phyloP scores from a whole-genome alignment of 2,888 invertebrate species.

The Aleiodes leptofemur region DNA sequence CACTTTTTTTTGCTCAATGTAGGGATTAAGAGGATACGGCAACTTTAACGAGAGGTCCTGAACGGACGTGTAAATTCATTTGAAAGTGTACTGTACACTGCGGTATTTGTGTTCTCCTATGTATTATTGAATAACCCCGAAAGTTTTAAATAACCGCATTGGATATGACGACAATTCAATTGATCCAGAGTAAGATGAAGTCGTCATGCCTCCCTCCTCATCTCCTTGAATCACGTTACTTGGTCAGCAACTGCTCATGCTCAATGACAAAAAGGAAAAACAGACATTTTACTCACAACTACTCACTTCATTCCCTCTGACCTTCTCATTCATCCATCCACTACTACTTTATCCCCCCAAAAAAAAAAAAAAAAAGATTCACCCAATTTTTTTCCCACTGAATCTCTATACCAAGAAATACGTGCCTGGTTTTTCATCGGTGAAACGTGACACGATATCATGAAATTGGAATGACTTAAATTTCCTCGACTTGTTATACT shows the following conservation, averaged over 20 bases:
- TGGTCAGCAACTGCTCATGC: conserved; percentile 32
- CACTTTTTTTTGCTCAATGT: no score
- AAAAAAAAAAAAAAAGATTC: conserved; percentile 28
- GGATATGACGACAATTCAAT: conserved; percentile 51
- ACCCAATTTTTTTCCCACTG: conserved; percentile 46
- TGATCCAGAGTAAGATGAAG: conserved; percentile 33
- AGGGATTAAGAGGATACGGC: no score
- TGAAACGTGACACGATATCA: conserved; percentile 56
- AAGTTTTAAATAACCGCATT: conserved; percentile 48
- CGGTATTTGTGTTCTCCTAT: no score
- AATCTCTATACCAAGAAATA: conserved; percentile 49
- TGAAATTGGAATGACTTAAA: conserved; percentile 43
- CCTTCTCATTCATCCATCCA: conserved; percentile 22
- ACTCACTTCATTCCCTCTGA: conserved; percentile 42
- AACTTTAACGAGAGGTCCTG: no score
- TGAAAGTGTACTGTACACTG: no score
- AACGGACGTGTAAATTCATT: no score
- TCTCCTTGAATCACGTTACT: conserved; percentile 44
- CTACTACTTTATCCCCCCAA: conserved; percentile 49
- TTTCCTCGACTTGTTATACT: conserved; percentile 28
- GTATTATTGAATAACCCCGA: neutral
- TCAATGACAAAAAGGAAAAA: conserved; percentile 27
- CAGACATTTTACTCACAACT: conserved; percentile 42
- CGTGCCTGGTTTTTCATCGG: conserved; percentile 58
- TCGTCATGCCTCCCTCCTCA: conserved; percentile 18